Base-by-base conservation (phyloP, 2,888 invertebrate genomes). In the Liopterus haemorrhoidalis region DNA sequence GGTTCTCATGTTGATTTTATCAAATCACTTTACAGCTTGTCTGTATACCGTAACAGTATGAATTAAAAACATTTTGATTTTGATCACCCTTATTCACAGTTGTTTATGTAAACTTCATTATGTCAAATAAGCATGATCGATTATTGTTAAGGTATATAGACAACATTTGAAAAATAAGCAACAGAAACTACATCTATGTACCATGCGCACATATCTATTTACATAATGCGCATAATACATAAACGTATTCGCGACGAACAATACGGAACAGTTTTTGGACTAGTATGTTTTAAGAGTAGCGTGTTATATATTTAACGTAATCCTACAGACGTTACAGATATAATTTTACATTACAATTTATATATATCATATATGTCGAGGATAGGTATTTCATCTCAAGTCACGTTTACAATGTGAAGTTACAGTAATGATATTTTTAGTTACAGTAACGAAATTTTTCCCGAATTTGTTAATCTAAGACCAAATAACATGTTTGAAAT, bases 291-390 rank as follows among this genome's bases (percentile, higher is more conserved):
- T 33, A 16, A 39, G 30, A 42, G 24, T 33, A 32, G 30, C 30
- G 27, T 32, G 45, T 45, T 41, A 37, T 30, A 22, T 52, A 49
- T 41, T 46, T 48, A 54, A 57, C 53, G 52, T 54, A 53, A 52
- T 51, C 48, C 58, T 59, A 60, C 62, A 60, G 59, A 60, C 58
- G 58, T 60, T 61, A 61, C 60, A 56, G 57, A 30, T 45, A 45
- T 41, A 49, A 57, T 56, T 59, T 59, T 59, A 62, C 59, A 61
- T 61, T 57, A 60, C 57, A 59, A 58, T 62, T 32, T 49, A 59
- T 58, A 57, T 57, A 58, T n/a, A n/a, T n/a, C n/a, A n/a, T n/a
- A n/a, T n/a, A n/a, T n/a, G n/a, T 57, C 53, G 53, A 57, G 56
- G 58, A 57, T 50, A 54, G 49, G 48, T 31, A 37, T 25, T 42